Conservation (phyloP, 1,140 invertebrate genomes). For the Agraylea sexmaculata region DNA sequence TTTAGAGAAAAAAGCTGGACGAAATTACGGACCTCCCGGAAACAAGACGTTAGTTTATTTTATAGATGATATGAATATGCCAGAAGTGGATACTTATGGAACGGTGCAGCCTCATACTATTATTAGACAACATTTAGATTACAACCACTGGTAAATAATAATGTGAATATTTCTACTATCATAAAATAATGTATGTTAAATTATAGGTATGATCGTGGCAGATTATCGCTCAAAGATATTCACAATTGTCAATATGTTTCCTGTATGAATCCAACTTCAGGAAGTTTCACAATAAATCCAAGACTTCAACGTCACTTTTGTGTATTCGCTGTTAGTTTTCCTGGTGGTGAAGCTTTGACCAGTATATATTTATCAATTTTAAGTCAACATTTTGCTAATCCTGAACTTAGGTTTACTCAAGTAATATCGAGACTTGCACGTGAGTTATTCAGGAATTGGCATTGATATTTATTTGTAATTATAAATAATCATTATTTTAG, state of each 20-base stretch:
- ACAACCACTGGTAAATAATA: slow-evolving; percentile 94
- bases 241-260: slow-evolving; percentile 94
- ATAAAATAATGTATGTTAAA: too few relatives aligned
- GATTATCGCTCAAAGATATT: slow-evolving; percentile 87
- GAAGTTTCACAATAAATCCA: slow-evolving; percentile 92
- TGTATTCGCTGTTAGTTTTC: slow-evolving; percentile 90
- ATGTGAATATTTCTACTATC: too few relatives aligned
- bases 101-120: slow-evolving; percentile 94
- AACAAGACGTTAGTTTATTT: slow-evolving; percentile 93
- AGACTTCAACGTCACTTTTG: slow-evolving; percentile 87
- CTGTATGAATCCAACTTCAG: slow-evolving; percentile 96
- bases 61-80: slow-evolving; percentile 97
- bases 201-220: slow-evolving; percentile 84
- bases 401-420: slow-evolving; percentile 63
- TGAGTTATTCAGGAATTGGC: slow-evolving; percentile 21
- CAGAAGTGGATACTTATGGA: slow-evolving; percentile 87
- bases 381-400: slow-evolving; percentile 72
- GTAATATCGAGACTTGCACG: slow-evolving; percentile 45
- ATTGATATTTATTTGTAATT: slow-evolving; percentile 9
- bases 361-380: slow-evolving; percentile 83
- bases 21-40: slow-evolving; percentile 91
- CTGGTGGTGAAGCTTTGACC: slow-evolving; percentile 71
- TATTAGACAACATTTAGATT: slow-evolving; percentile 90
- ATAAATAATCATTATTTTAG: slow-evolving; percentile 27
- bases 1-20: slow-evolving; percentile 93